A percentile compares a stretch with the other conserved stretches of the same genome.
Evolutionary conservation across 1,140 invertebrate genomes (phyloP).

Genomic region (Procambarus clarkii): DNA sequence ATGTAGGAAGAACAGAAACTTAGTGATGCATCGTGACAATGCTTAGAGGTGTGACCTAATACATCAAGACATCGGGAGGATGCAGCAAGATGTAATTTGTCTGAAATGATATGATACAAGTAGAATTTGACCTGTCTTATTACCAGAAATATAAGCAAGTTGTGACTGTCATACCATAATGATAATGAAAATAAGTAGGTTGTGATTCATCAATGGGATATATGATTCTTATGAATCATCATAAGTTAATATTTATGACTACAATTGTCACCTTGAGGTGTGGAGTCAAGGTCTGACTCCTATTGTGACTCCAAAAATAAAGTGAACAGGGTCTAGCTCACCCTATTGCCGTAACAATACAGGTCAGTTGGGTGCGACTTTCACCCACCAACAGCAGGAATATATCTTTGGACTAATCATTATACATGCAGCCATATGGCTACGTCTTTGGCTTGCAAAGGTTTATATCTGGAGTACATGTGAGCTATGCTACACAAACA

Average conservation of each 20-base stretch:
- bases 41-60: background rate
- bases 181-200: background rate
- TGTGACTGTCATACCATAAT: background rate
- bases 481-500: slow-evolving; percentile 37
- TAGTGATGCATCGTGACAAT: background rate
- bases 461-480: slow-evolving; percentile 52
- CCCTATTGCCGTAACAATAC: slow-evolving; percentile 19
- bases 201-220: slow-evolving; percentile 27
- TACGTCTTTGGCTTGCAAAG: slow-evolving; percentile 61
- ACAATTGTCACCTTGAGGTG: slow-evolving; percentile 2
- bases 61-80: background rate
- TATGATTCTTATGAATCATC: background rate
- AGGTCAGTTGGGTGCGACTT: background rate
- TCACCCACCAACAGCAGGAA: slow-evolving; percentile 42
- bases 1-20: background rate
- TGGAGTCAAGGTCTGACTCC: slow-evolving; percentile 15
- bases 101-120: slow-evolving; percentile 12
- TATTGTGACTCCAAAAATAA: slow-evolving; percentile 26
- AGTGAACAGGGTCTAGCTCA: slow-evolving; percentile 8
- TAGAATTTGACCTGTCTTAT: slow-evolving; percentile 27
- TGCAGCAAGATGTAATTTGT: background rate
- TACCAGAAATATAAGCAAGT: slow-evolving; percentile 19
- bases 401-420: slow-evolving; percentile 58
- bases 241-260: slow-evolving; percentile 13
- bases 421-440: slow-evolving; percentile 40